Conservation (phyloP, 2,113 vertebrate species). For the Megaleporinus macrocephalus region DNA sequence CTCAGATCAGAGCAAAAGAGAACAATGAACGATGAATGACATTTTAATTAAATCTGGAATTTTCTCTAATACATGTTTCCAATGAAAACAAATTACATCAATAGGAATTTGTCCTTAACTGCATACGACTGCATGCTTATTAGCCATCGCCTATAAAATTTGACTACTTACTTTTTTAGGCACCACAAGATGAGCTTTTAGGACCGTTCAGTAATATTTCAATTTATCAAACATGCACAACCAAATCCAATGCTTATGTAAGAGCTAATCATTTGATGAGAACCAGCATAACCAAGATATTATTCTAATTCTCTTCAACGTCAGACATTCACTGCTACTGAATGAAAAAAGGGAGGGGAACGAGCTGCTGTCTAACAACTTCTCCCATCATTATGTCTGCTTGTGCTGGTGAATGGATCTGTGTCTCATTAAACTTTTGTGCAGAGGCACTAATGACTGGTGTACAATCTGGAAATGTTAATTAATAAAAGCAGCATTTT, state of each 20-base stretch:
- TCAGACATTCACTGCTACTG: neutral
- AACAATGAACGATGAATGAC: slow-evolving; percentile 16
- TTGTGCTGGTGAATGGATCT: neutral
- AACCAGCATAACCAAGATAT: neutral
- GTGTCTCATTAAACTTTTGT: neutral
- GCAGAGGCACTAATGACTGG: neutral
- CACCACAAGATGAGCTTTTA: slow-evolving; percentile 3
- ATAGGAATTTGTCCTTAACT: neutral
- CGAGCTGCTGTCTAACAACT: neutral
- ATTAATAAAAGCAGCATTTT: neutral
- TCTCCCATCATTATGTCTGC: neutral
- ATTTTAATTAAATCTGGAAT: slow-evolving; percentile 23
- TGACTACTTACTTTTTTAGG: neutral
- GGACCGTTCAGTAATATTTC: slow-evolving; percentile 1
- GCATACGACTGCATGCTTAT: neutral
- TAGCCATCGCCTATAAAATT: neutral
- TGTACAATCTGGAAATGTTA: neutral
- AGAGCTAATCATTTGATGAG: slow-evolving; percentile 1
- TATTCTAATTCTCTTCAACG: neutral
- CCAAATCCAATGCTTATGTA: slow-evolving; percentile 1
- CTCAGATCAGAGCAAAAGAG: slow-evolving; percentile 31
- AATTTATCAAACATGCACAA: neutral
- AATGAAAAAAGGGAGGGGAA: neutral
- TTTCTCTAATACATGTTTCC: neutral
- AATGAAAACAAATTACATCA: neutral